Evolutionary conservation across 2,888 invertebrate genomes (phyloP).

Genomic region (Alsophila aescularia): DNA sequence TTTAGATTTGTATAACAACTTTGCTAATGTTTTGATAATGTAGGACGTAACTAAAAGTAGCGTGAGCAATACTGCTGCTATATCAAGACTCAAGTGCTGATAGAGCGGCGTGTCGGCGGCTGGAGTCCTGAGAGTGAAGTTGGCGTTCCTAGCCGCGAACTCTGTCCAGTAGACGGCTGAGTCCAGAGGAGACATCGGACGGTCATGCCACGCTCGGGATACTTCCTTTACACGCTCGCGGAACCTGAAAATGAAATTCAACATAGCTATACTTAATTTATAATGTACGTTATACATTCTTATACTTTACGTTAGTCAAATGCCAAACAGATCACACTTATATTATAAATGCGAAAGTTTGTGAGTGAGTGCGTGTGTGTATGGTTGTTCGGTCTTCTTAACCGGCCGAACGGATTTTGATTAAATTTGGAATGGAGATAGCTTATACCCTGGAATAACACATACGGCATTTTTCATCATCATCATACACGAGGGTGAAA

Average conservation of each 20-base stretch:
- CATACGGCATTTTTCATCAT: too few relatives aligned
- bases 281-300: too few relatives aligned
- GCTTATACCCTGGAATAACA: too few relatives aligned
- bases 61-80: constrained; percentile 43
- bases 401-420: too few relatives aligned
- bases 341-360: too few relatives aligned
- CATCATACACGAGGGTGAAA: too few relatives aligned
- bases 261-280: too few relatives aligned
- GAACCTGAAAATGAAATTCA: constrained; percentile 62
- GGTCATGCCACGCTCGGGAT: constrained; percentile 83
- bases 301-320: too few relatives aligned
- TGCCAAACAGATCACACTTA: too few relatives aligned
- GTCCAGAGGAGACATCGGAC: constrained; percentile 84
- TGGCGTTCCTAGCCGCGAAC: constrained; percentile 82
- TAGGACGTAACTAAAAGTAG: constrained; percentile 34
- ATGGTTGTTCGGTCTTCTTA: too few relatives aligned
- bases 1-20: constrained; percentile 35
- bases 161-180: constrained; percentile 87
- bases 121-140: constrained; percentile 74
- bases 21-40: constrained; percentile 32
- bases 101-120: constrained; percentile 83
- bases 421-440: too few relatives aligned
- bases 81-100: constrained; percentile 76
- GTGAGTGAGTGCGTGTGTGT: too few relatives aligned
- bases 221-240: constrained; percentile 71